Percentiles rank a stretch among this genome's conserved stretches.
Conservation (phyloP, 2,113 vertebrate species). For the Felis catus region DNA sequence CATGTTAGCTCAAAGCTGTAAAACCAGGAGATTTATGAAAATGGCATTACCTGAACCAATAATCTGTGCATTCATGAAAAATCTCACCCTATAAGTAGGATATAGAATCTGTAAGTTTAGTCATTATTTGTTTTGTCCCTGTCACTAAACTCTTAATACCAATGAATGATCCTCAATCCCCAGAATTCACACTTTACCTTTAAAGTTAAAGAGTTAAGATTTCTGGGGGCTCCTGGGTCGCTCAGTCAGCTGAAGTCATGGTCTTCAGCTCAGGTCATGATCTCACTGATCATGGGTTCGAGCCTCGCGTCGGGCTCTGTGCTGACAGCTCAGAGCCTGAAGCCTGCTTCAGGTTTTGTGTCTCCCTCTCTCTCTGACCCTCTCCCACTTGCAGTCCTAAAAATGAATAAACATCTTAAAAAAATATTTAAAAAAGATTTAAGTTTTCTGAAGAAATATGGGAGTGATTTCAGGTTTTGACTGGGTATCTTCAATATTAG, state of each 20-base stretch:
- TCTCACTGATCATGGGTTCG: no score
- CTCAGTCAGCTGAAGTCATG: no score
- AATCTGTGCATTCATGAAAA: background rate
- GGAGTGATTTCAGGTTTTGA: background rate
- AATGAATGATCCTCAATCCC: background rate
- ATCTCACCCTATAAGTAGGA: background rate
- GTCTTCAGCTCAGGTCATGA: no score
- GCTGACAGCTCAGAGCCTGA: no score
- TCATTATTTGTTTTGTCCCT: background rate
- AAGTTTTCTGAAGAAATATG: background rate
- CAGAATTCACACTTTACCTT: conserved; percentile 9
- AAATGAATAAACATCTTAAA: no score
- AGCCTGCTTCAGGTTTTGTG: no score
- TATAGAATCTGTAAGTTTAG: background rate
- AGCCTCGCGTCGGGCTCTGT: no score
- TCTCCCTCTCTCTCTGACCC: no score
- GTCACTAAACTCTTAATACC: background rate
- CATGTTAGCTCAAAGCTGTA: background rate
- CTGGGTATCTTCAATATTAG: background rate
- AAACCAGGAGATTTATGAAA: conserved; percentile 34
- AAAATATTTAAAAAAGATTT: background rate
- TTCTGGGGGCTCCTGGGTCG: background rate
- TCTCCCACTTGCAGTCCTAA: no score
- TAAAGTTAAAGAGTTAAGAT: background rate
- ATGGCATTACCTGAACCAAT: background rate